phyloP scores from a whole-genome alignment of 2,113 vertebrate genomes.

The Oenanthe oenanthe region DNA sequence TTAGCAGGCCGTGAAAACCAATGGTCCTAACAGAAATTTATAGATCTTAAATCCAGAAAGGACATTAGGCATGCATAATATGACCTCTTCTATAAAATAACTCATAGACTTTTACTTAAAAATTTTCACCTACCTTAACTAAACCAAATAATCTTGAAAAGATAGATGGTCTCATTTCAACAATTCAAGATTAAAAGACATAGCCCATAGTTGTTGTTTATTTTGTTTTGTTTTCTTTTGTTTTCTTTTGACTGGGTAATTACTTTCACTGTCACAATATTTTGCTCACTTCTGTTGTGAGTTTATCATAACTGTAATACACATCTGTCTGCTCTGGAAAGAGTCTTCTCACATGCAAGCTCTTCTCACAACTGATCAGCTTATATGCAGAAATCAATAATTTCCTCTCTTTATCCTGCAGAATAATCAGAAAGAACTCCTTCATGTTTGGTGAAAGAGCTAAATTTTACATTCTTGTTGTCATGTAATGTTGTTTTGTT shows the following conservation, averaged over 20 bases:
- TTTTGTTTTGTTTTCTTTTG: neutral
- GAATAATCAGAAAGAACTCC: neutral
- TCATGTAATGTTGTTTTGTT: neutral
- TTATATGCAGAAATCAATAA: neutral
- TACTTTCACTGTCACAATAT: neutral
- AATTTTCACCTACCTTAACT: neutral
- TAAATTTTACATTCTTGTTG: neutral
- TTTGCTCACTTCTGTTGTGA: neutral
- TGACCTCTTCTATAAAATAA: neutral
- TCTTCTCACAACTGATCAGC: neutral
- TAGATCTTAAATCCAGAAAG: constrained; percentile 22
- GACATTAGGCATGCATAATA: neutral
- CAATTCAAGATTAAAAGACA: neutral
- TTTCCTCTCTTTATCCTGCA: neutral
- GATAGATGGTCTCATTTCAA: neutral
- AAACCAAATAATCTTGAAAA: neutral
- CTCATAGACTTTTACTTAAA: neutral
- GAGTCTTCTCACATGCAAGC: neutral
- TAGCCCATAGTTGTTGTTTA: rapidly evolving
- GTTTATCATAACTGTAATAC: neutral
- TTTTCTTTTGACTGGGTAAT: neutral
- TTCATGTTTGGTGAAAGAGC: neutral
- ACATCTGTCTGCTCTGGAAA: neutral
- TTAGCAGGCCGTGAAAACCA: constrained; percentile 8
- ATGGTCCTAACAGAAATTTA: neutral